Percentiles rank a stretch among this genome's conserved stretches.
phyloP scores from a whole-genome alignment of 2,113 vertebrate species.

The Hirundichthys speculiger region DNA sequence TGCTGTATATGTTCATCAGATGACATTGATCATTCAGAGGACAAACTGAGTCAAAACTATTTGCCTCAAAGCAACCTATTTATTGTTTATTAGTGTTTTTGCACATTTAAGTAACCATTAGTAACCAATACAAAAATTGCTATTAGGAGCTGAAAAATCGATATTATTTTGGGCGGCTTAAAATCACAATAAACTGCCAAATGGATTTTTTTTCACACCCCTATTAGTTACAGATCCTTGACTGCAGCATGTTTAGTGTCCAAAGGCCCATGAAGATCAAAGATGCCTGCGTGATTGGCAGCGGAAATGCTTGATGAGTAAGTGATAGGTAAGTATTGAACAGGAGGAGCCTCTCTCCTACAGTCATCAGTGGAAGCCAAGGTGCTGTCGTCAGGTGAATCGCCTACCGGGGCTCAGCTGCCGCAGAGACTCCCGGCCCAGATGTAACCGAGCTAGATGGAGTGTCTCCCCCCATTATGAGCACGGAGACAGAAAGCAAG shows the following conservation, averaged over 20 bases:
- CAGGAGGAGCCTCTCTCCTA: background rate
- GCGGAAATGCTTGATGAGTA: background rate
- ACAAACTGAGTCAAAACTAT: no score
- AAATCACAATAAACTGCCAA: no score
- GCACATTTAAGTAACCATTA: no score
- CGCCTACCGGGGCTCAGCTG: slow-evolving; percentile 31
- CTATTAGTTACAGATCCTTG: slow-evolving; percentile 12
- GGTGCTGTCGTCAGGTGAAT: slow-evolving; percentile 20
- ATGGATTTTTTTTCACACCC: no score
- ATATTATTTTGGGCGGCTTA: no score
- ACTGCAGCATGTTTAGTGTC: slow-evolving; percentile 9
- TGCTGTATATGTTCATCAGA: no score
- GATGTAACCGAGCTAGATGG: slow-evolving; percentile 36
- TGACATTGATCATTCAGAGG: no score
- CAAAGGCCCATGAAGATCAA: background rate
- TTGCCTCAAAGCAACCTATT: no score
- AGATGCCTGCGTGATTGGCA: background rate
- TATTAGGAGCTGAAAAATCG: no score
- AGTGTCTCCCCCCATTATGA: background rate
- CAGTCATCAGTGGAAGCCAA: background rate
- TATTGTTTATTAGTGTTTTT: no score
- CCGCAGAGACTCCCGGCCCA: slow-evolving; percentile 31
- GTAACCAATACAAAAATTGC: no score
- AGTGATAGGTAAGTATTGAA: background rate
- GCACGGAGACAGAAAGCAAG: slow-evolving; percentile 21